phyloP scores from a whole-genome alignment of 1,140 invertebrate species.

The Camponotus floridanus region DNA sequence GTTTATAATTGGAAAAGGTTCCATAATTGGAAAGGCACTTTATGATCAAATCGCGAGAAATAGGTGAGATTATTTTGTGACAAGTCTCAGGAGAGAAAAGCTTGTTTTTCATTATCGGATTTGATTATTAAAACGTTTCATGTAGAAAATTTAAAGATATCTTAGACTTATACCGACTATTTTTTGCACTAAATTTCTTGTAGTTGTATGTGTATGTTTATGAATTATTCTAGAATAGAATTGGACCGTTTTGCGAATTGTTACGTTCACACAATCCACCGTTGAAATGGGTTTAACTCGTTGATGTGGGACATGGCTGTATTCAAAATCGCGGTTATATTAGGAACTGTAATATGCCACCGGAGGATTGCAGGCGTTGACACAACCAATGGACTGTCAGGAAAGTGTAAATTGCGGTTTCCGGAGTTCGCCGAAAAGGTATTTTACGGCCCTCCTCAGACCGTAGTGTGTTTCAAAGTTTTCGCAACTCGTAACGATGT shows the following conservation, averaged over 20 bases:
- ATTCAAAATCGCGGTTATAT: constrained; percentile 21
- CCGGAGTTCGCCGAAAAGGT: neutral
- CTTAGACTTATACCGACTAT: neutral
- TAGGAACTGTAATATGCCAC: constrained; percentile 33
- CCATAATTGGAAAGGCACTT: neutral
- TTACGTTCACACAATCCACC: neutral
- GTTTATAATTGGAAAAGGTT: neutral
- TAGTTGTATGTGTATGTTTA: neutral
- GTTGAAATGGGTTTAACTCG: constrained; percentile 14
- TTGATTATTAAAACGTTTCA: neutral
- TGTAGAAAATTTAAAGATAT: neutral
- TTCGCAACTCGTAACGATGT: neutral
- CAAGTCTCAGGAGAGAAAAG: neutral
- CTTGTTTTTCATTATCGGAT: neutral
- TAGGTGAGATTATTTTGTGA: neutral
- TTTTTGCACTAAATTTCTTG: constrained; percentile 7
- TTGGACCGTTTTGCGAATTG: constrained; percentile 2
- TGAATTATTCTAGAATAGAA: neutral
- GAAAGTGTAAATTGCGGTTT: constrained; percentile 34
- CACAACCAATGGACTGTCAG: neutral
- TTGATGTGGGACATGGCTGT: constrained; percentile 14
- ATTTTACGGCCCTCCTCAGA: neutral
- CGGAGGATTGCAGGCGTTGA: constrained; percentile 6
- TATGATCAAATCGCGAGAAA: neutral
- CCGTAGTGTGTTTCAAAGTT: neutral